Conservation (phyloP, 2,797 vertebrate species). For the Hydrocynus forskahlii region DNA sequence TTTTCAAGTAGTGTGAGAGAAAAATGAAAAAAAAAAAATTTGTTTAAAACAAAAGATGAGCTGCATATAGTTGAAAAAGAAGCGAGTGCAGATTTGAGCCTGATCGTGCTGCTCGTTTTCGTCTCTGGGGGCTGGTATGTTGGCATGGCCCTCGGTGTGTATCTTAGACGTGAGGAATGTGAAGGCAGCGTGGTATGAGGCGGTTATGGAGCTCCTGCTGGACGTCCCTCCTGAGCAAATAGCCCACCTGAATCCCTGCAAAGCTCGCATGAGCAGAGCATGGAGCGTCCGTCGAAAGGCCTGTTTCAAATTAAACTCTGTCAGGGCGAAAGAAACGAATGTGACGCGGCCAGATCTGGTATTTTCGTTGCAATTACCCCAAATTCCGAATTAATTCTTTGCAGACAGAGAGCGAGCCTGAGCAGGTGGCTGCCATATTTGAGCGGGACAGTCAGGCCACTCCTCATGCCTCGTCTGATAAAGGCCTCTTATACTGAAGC, state of each 20-base stretch:
- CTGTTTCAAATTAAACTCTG: conserved; percentile 77
- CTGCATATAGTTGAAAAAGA: conserved; percentile 11
- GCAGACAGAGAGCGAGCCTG: conserved; percentile 60
- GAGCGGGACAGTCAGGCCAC: conserved; percentile 79
- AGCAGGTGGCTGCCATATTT: conserved; percentile 76
- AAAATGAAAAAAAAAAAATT: background rate
- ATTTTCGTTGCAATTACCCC: conserved; percentile 81
- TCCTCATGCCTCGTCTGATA: conserved; percentile 80
- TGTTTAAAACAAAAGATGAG: background rate
- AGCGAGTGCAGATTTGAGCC: conserved; percentile 60
- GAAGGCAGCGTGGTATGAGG: conserved; percentile 68
- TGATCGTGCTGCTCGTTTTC: conserved; percentile 52
- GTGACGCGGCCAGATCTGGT: conserved; percentile 78
- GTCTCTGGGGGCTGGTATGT: conserved; percentile 17
- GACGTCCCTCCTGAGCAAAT: conserved; percentile 68
- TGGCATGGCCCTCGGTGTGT: conserved; percentile 62
- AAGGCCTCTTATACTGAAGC: conserved; percentile 77
- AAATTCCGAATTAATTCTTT: conserved; percentile 80
- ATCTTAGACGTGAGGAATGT: conserved; percentile 75
- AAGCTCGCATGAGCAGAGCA: conserved; percentile 13
- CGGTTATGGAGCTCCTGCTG: conserved; percentile 12
- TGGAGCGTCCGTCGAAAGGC: conserved; percentile 50
- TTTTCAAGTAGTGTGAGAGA: background rate
- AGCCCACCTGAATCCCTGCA: conserved; percentile 61
- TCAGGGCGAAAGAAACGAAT: conserved; percentile 74